Conservation (phyloP, 1,140 invertebrate genomes). For the Lepeophtheirus salmonis region DNA sequence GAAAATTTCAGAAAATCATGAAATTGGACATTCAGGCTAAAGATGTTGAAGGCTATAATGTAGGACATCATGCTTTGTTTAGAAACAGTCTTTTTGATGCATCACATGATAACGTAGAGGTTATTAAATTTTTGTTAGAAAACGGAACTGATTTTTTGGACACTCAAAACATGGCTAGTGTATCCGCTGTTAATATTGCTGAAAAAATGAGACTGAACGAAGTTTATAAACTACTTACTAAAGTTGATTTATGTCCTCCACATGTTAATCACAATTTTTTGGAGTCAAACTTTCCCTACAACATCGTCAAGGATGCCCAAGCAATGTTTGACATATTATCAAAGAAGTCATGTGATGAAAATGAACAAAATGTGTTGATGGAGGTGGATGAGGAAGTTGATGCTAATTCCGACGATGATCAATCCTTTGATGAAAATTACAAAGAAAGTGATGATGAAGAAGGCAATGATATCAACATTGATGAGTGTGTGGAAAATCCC, state of each 20-base stretch:
- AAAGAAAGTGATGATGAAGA: too few species aligned
- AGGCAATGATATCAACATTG: too few species aligned
- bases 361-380: slow-evolving; percentile 8
- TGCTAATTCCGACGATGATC: too few species aligned
- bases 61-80: background rate
- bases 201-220: background rate
- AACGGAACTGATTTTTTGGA: background rate
- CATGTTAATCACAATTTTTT: slow-evolving; percentile 24
- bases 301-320: slow-evolving; percentile 23
- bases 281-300: slow-evolving; percentile 28
- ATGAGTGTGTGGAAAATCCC: too few species aligned
- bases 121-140: background rate
- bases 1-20: too few species aligned
- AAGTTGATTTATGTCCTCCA: background rate
- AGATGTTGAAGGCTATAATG: background rate
- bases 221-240: background rate
- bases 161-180: background rate
- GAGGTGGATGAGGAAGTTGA: too few species aligned
- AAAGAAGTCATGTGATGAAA: slow-evolving; percentile 22
- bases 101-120: background rate
- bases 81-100: background rate
- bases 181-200: background rate
- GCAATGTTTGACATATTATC: slow-evolving; percentile 17
- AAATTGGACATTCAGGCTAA: background rate
- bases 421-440: too few species aligned